phyloP scores from a whole-genome alignment of 2,888 invertebrate species.

The Campoplex capitator region DNA sequence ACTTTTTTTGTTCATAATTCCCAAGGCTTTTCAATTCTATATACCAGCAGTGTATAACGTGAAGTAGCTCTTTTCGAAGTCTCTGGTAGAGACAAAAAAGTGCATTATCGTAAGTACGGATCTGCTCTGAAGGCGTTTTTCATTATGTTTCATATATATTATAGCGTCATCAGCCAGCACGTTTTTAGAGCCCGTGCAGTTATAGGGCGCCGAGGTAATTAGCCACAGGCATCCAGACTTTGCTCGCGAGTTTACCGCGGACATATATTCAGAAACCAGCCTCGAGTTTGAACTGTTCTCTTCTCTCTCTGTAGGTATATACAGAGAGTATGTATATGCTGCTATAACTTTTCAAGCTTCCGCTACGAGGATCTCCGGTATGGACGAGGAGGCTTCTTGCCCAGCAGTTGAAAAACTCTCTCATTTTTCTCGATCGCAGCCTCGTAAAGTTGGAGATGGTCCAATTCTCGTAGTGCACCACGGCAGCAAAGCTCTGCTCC shows the following conservation, averaged over 20 bases:
- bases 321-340: slow-evolving; percentile 6
- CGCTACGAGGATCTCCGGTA: slow-evolving; percentile 31
- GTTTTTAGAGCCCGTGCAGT: slow-evolving; percentile 37
- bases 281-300: slow-evolving; percentile 15
- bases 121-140: neutral
- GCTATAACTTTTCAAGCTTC: slow-evolving; percentile 48
- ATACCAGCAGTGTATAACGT: too few relatives aligned
- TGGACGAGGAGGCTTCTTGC: slow-evolving; percentile 26
- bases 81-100: neutral
- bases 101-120: neutral
- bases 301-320: neutral
- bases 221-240: slow-evolving; percentile 49
- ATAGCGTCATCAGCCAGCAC: slow-evolving; percentile 6
- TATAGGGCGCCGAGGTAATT: slow-evolving; percentile 45
- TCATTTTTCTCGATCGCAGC: slow-evolving; percentile 65
- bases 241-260: slow-evolving; percentile 40
- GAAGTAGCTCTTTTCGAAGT: neutral
- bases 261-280: slow-evolving; percentile 23
- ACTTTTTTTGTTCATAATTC: neutral
- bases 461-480: slow-evolving; percentile 83
- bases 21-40: neutral
- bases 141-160: slow-evolving; percentile 3
- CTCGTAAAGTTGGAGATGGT: slow-evolving; percentile 79
- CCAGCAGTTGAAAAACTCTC: slow-evolving; percentile 54
- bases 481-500: slow-evolving; percentile 36